A percentile compares a stretch with the other conserved stretches of the same genome.
phyloP scores from a whole-genome alignment of 2,797 vertebrate genomes.

The Leptodactylus fallax region DNA sequence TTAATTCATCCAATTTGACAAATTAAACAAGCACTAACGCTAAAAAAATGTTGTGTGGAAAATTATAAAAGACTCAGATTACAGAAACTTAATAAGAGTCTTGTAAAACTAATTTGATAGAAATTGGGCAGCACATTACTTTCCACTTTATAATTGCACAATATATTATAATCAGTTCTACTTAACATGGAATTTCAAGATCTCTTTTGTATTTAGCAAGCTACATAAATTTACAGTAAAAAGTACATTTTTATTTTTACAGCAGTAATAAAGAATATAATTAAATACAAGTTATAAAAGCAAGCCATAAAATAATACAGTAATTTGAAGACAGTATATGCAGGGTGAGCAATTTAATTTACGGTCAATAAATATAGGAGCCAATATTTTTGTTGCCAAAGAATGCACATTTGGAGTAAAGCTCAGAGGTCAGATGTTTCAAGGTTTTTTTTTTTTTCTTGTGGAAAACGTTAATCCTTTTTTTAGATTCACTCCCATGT shows the following conservation, averaged over 20 bases:
- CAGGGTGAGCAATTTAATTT: neutral
- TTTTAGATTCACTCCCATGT: neutral
- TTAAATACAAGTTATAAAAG: conserved; percentile 14
- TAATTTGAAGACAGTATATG: neutral
- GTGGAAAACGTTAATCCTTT: neutral
- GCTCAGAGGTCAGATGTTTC: neutral
- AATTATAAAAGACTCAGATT: conserved; percentile 54
- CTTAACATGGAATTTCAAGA: conserved; percentile 43
- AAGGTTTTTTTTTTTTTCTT: neutral
- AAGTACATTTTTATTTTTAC: conserved; percentile 11
- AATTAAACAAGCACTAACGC: conserved; percentile 37
- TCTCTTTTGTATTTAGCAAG: conserved; percentile 12
- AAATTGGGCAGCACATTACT: conserved; percentile 43
- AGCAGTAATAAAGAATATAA: conserved; percentile 16
- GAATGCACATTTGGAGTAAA: neutral
- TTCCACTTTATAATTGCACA: conserved; percentile 56
- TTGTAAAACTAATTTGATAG: conserved; percentile 57
- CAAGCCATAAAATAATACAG: neutral
- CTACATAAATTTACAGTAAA: conserved; percentile 16
- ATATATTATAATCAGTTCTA: conserved; percentile 53
- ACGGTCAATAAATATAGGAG: neutral
- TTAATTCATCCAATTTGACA: conserved; percentile 53
- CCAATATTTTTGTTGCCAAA: neutral
- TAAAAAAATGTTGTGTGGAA: conserved; percentile 41
- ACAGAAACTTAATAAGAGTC: conserved; percentile 54